Base-by-base conservation (phyloP, 2,797 vertebrate genomes). In the Lagodon rhomboides region DNA sequence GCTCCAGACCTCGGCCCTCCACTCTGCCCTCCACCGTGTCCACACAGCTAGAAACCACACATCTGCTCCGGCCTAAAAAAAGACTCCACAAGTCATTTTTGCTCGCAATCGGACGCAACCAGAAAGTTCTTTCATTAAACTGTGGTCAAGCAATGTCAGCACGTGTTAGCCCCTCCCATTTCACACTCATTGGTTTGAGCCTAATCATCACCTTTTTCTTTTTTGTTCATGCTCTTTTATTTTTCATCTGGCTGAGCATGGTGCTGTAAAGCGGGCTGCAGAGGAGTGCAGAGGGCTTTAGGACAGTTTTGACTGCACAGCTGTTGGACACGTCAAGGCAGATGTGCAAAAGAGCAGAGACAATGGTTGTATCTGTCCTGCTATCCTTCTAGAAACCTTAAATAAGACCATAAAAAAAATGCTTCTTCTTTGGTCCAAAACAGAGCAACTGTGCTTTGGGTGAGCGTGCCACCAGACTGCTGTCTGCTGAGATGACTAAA, bases 1-100 rank as follows among this genome's bases (percentile, higher is more conserved):
- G 38, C 66, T 83, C 76, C 79, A 89, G 82, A 85, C 38, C 84
- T 60, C 23, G 20, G 65, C 65, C 64, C 59, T 68, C 59, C 43
- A 34, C 64, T 80, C 69, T 41, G 60, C 55, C 81, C 51, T 79
- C 67, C 25, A 12, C 70, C 77, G 41, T 77, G 51, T 78, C 56
- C 84, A 60, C 75, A 82, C 77, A 82, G 50, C 64, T 61, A 56
- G 47, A 83, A 71, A 70, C 54, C 20, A 53, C 67, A 82, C 74
- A 83, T 84, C 68, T 86, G 64, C 47, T 43, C 64, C 65, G 51
- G 77, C 67, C 70, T 67, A 41, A 67, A 73, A 70, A 71, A 68
- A 68, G 4, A 62, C 59, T 60, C 23, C 60, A 51, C 4, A 59
- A 53, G 22, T 34, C 27, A 76, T 67, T 49, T 53, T 49, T 65